A percentile compares a stretch with the other conserved stretches of the same genome.
phyloP scores from a whole-genome alignment of 2,797 vertebrate species.

The Tympanoctomys barrerae region DNA sequence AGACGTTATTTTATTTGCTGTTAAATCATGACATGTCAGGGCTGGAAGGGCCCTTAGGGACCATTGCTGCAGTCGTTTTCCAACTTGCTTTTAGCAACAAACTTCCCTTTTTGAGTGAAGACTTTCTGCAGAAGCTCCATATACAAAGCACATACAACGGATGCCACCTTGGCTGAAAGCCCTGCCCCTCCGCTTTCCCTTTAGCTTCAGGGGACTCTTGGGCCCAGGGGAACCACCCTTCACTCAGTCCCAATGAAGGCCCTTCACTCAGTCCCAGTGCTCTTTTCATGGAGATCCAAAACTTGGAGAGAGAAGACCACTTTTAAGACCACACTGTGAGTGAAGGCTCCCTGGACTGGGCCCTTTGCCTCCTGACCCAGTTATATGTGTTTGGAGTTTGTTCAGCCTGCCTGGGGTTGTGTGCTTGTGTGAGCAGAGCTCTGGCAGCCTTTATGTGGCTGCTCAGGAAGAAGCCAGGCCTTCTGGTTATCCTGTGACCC shows the following conservation, averaged over 20 bases:
- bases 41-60: background rate
- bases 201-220: background rate
- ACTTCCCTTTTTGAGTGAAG: background rate
- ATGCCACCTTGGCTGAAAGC: background rate
- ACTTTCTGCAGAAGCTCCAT: background rate
- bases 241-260: background rate
- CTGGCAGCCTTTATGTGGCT: background rate
- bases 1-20: slow-evolving; percentile 55
- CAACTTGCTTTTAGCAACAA: background rate
- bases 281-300: background rate
- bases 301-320: background rate
- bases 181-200: background rate
- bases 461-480: slow-evolving; percentile 21
- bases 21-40: slow-evolving; percentile 65
- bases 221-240: background rate
- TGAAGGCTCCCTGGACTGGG: background rate
- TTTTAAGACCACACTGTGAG: background rate
- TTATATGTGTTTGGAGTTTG: background rate
- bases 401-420: background rate
- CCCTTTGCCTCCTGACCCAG: background rate
- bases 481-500: slow-evolving; percentile 5
- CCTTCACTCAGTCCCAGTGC: too few relatives aligned
- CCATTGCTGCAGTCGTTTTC: background rate
- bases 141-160: background rate
- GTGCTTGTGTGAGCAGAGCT: background rate